Conservation (phyloP, 2,888 invertebrate species). For the Aporophyla nigra region DNA sequence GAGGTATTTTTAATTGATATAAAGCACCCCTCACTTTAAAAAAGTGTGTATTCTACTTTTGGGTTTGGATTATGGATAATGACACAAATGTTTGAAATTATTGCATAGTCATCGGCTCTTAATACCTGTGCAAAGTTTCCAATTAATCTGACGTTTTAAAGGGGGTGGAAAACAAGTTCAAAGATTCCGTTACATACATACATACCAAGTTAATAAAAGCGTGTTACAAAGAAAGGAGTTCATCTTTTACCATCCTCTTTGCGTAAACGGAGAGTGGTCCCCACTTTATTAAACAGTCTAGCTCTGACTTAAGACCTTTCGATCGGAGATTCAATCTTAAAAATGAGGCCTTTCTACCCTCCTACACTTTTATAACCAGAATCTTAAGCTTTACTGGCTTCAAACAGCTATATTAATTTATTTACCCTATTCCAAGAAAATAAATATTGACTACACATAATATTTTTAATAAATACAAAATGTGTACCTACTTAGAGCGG, state of each 20-base stretch:
- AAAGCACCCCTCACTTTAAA: too few species aligned
- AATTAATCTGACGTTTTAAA: too few species aligned
- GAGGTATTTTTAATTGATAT: too few species aligned
- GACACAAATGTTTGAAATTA: too few species aligned
- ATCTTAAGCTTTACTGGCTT: slow-evolving; percentile 25
- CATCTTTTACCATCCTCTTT: slow-evolving; percentile 22
- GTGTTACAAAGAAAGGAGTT: background rate
- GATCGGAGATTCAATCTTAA: slow-evolving; percentile 14
- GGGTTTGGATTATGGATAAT: too few species aligned
- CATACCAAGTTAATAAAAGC: too few species aligned
- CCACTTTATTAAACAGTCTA: slow-evolving; percentile 5
- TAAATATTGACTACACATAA: slow-evolving; percentile 37
- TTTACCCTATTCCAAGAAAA: slow-evolving; percentile 27
- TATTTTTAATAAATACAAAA: slow-evolving; percentile 43
- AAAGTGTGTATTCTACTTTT: too few species aligned
- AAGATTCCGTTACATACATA: too few species aligned
- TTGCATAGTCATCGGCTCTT: too few species aligned
- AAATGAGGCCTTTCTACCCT: slow-evolving; percentile 4
- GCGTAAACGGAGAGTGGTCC: background rate
- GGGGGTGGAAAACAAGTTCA: too few species aligned
- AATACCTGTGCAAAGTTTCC: too few species aligned
- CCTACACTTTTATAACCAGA: slow-evolving; percentile 14
- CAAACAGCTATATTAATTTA: slow-evolving; percentile 28
- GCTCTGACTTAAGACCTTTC: background rate
- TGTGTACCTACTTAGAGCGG: slow-evolving; percentile 17